Evolutionary conservation across 2,797 vertebrate species (phyloP), one percentile per base, ranked within the genome.

Genomic region (Brachymystax lenok): DNA sequence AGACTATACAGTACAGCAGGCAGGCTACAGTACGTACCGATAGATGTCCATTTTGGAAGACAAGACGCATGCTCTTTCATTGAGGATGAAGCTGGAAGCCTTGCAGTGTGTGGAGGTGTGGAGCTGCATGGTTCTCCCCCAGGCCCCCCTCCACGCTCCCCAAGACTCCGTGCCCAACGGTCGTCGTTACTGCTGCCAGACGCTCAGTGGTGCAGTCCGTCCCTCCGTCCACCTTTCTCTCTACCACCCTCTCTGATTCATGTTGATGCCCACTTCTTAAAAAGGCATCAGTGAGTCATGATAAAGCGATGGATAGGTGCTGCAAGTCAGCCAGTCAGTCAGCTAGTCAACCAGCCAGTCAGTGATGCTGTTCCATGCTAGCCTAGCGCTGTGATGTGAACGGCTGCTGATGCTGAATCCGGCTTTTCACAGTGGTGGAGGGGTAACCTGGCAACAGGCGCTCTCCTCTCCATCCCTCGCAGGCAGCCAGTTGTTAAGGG

Each of bases 31-130:
- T 92, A 95, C 94, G 0, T 94, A 95, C 93, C 93, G 92, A 84
- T 93, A 91, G 72, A 89, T 88, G 89, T 95, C 94, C 94, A 94
- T 94, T 88, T 92, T 92, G 64, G 90, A 90, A 74, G 89, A 85
- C 74, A 84, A 77, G 33, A 85, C 63, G 79, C 93, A 94, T 63
- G 59, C 4, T 94, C 90, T 91, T 85, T 92, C 92, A 67, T 69
- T 83, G 80, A 92, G 90, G 83, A 90, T 83, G 85, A 92, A 91
- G 83, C 83, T 86, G 77, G 91, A 90, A 80, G 86, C 85, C 90
- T 91, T 92, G 85, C 89, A 86, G 79, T 84, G 88, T 30, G 82
- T 78, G 77, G 80, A 79, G 78, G 80, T 82, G 61, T 93, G 90
- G 83, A 93, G 87, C 90, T 93, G 93, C 93, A 94, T 93, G 88